Base-by-base conservation (phyloP, 2,797 vertebrate species). In the Darevskia nairensis region DNA sequence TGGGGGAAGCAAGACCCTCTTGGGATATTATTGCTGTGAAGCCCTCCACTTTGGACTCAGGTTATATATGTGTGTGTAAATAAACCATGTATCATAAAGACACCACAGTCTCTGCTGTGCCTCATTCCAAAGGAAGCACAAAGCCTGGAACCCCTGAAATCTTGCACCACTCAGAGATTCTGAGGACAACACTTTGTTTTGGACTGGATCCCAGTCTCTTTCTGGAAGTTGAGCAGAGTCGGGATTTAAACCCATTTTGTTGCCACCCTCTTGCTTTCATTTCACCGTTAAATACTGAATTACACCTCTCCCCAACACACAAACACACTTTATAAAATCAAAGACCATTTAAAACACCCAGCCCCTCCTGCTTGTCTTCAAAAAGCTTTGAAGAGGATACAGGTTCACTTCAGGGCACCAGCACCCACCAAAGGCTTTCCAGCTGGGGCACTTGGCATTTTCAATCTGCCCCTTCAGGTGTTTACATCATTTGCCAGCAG, bases 381-480 rank as follows among this genome's bases (percentile, higher is more conserved):
- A 50, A 77, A 82, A 55, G 61, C n/a, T 82, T 68, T 83, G 72
- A 68, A 82, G 80, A 55, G 72, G 86, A 68, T 55, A 9, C 61
- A 76, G 80, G 59, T 77, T 82, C 71, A 44, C 79, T 76, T 76
- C 21, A 76, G 72, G 71, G 59, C 59, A 55, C 64, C 35, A 8
- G 21, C 19, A 71, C 29, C 82, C 46, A 50, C 82, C n/a, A 1
- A n/a, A 77, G 35, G 68, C 13, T 39, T 44, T 82, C 80, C 80
- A 87, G 50, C 50, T 66, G 79, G 39, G 69, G 50, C 17, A 46
- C 79, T 32, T 13, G 1, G 7, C 41, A 46, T 68, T 87, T 87
- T 76, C 55, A 35, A 50, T 66, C 80, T 82, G 71, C 39, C 59
- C 78, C 41, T 82, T 77, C 72, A 23, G 15, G 64, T 77, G n/a